These are phyloP conservation scores for Bubo scandiacus DNA, from an alignment of 2,113 vertebrate species.

Conservation along the genomic window DNA sequence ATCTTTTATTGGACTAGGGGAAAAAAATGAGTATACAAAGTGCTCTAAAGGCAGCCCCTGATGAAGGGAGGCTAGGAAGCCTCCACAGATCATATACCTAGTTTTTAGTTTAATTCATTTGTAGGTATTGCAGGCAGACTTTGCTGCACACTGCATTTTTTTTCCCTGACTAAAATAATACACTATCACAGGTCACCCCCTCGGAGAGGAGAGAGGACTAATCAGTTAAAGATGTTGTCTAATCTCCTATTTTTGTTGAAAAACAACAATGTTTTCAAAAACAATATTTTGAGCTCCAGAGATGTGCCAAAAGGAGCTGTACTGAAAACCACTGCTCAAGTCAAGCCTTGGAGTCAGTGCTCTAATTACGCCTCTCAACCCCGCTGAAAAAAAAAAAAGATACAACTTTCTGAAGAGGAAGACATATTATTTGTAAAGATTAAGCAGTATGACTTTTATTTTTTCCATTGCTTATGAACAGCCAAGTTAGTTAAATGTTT, in stretches of 20 bases:
- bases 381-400: not conserved
- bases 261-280: slow-evolving; percentile 47
- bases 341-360: slow-evolving; percentile 9
- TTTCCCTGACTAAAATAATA: slow-evolving; percentile 26
- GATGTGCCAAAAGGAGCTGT: slow-evolving; percentile 11
- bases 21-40: slow-evolving; percentile 65
- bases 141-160: not conserved
- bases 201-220: slow-evolving; percentile 39
- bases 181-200: slow-evolving; percentile 13
- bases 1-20: slow-evolving; percentile 68
- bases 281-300: slow-evolving; percentile 51
- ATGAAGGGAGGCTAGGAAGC: slow-evolving; percentile 36
- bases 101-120: slow-evolving; percentile 32
- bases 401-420: slow-evolving; percentile 29
- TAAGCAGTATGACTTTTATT: not conserved
- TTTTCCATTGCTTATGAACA: not conserved
- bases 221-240: slow-evolving; percentile 64
- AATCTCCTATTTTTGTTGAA: slow-evolving; percentile 22
- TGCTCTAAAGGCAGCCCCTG: slow-evolving; percentile 50
- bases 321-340: not conserved
- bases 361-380: not conserved
- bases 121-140: slow-evolving; percentile 24
- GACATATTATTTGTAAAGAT: slow-evolving; percentile 18
- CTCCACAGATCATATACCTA: not conserved
- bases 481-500: not conserved